Evolutionary conservation across 2,113 vertebrate species (phyloP).

Genomic region (Vireo altiloquus): DNA sequence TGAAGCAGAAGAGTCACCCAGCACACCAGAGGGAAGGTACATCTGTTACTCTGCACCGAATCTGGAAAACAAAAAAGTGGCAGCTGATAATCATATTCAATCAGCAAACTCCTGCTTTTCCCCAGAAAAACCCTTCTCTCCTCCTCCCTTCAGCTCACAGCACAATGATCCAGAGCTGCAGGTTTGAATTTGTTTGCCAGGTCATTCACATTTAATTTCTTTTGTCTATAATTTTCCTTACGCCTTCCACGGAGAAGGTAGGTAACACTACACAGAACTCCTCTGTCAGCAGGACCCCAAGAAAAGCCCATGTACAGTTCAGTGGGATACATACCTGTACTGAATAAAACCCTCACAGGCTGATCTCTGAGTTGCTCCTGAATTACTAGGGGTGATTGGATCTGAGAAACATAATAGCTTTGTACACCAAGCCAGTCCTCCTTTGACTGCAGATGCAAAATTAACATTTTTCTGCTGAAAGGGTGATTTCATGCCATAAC

Average conservation of each 20-base stretch:
- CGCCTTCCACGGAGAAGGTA: not conserved
- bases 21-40: not conserved
- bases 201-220: not conserved
- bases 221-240: not conserved
- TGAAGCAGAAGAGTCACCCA: not conserved
- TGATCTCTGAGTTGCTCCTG: not conserved
- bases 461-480: constrained; percentile 65
- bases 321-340: not conserved
- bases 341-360: not conserved
- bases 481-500: constrained; percentile 65
- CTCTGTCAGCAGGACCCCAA: not conserved
- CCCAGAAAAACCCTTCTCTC: not conserved
- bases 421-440: constrained; percentile 43
- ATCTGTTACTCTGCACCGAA: not conserved
- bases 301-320: not conserved
- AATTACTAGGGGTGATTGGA: constrained; percentile 37
- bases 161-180: not conserved
- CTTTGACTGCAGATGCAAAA: constrained; percentile 61
- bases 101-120: not conserved
- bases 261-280: not conserved
- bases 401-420: constrained; percentile 51
- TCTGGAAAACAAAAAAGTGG: not conserved
- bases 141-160: not conserved
- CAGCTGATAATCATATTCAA: not conserved
- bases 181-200: not conserved